phyloP scores from a whole-genome alignment of 2,888 invertebrate species.

The Ochropleura leucogaster region DNA sequence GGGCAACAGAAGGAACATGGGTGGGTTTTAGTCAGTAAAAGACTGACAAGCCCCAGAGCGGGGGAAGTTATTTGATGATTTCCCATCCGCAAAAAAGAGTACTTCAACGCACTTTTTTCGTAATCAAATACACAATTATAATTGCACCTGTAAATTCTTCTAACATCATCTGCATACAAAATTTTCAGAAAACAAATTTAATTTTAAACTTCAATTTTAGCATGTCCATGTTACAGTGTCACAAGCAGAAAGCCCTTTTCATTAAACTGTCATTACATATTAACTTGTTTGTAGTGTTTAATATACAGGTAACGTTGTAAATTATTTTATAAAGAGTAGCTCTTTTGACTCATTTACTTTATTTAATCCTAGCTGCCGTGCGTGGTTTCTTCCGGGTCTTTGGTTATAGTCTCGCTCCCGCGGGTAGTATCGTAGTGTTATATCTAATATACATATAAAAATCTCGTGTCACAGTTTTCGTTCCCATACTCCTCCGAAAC shows the following conservation, averaged over 20 bases:
- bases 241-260: constrained; percentile 48
- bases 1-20: no score
- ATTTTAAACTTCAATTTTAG: constrained; percentile 10
- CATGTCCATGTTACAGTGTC: constrained; percentile 29
- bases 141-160: neutral
- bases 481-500: no score
- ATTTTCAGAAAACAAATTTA: neutral
- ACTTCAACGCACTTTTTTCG: no score
- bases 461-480: no score
- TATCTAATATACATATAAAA: no score
- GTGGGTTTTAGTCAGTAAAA: no score
- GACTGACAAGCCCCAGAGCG: no score
- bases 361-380: neutral
- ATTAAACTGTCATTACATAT: constrained; percentile 63
- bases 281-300: constrained; percentile 50
- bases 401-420: no score
- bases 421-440: no score
- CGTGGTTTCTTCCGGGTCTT: no score
- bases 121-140: neutral
- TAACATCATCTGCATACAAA: neutral
- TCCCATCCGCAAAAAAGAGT: no score
- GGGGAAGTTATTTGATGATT: no score
- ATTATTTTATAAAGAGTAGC: constrained; percentile 38
- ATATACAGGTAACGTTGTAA: constrained; percentile 51
- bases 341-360: constrained; percentile 51